phyloP scores from a whole-genome alignment of 2,797 vertebrate genomes.

The Prionace glauca region DNA sequence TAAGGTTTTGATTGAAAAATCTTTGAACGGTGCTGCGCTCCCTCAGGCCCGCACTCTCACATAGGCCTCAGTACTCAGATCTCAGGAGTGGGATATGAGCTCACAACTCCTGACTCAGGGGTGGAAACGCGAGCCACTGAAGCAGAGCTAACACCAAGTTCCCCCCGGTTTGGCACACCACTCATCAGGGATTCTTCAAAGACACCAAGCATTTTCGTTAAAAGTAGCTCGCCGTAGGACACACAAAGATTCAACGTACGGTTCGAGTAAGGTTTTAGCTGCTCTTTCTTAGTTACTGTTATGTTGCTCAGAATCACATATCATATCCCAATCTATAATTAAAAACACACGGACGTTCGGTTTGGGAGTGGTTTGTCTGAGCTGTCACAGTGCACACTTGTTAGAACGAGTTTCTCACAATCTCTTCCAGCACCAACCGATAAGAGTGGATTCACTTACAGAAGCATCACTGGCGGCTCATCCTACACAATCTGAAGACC shows the following conservation, averaged over 20 bases:
- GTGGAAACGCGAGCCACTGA: background rate
- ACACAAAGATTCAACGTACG: background rate
- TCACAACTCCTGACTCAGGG: background rate
- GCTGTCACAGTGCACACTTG: background rate
- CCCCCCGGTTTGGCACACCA: background rate
- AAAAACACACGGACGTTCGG: background rate
- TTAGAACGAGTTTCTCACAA: background rate
- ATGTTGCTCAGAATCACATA: background rate
- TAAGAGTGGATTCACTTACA: conserved; percentile 28
- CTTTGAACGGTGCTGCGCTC: background rate
- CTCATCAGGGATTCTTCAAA: background rate
- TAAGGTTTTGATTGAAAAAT: background rate
- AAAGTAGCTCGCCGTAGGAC: background rate
- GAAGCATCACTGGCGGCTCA: background rate
- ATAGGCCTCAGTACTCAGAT: background rate
- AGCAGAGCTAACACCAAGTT: too few species aligned
- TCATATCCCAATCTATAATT: background rate
- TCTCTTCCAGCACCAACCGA: background rate
- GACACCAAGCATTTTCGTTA: background rate
- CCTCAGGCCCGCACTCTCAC: background rate
- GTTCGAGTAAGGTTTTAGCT: background rate
- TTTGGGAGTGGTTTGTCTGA: background rate
- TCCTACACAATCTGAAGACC: background rate
- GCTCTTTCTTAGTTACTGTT: background rate
- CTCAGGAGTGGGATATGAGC: background rate